Base-by-base conservation (phyloP, 2,797 vertebrate genomes). In the Myiotriccus ornatus region DNA sequence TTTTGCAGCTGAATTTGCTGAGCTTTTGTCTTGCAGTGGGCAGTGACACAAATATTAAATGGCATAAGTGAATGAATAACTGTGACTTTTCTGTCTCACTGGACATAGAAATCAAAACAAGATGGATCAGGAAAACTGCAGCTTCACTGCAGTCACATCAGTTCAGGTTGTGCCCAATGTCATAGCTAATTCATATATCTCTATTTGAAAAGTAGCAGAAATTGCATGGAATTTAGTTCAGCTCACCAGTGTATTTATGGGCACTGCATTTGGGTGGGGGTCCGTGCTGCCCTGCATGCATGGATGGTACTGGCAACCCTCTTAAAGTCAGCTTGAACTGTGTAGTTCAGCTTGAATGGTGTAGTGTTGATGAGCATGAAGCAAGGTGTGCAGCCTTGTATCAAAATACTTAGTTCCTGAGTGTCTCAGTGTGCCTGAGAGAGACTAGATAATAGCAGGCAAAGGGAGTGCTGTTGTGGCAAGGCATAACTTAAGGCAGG, bases 191-290 rank as follows among this genome's bases (percentile, higher is more conserved):
- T 84, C 56, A 24, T 16, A 17, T 43, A 21, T 41, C 56, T 47
- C 14, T 52, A 12, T 56, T 70, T n/a, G 46, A 35, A 78, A 73
- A 65, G 49, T 6, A 55, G 68, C 39, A 71, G 52, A 65, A 69
- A 47, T n/a, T 11, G 34, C 7, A 30, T 30, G 8, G 22, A 23
- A 60, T 80, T 65, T 19, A 30, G 35, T 32, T 64, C 22, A 43
- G 9, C 16, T 6, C 49, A 46, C 23, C 13, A 12, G 0, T 32
- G 43, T 1, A 1, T 37, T 67, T 71, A 32, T 46, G 63, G 13
- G 28, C 35, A 41, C 32, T 0, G 0, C 15, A 46, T 83, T 8
- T 9, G 39, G 20, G 7, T 10, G 11, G 22, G 3, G 3, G 2
- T 57, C 28, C 53, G 17, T 67, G 39, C 44, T 87, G 44, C 18